Evolutionary conservation across 2,888 invertebrate genomes (phyloP).

Genomic region (Drosophila cracens): DNA sequence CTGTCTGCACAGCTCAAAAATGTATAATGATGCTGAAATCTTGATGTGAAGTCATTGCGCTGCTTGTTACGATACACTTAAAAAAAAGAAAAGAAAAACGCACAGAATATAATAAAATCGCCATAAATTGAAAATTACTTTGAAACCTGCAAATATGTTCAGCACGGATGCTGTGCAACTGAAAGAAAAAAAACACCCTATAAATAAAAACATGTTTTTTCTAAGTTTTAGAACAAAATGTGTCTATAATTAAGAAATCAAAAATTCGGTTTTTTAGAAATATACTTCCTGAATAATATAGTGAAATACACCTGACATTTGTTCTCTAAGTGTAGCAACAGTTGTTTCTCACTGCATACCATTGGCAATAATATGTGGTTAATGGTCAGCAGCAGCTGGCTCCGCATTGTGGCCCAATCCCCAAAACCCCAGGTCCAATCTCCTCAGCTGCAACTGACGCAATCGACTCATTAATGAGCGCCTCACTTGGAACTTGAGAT

Average conservation of each 20-base stretch:
- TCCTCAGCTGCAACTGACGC: slow-evolving; percentile 52
- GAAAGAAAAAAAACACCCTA: no score
- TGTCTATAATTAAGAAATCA: no score
- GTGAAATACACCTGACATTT: no score
- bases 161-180: not conserved
- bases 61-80: not conserved
- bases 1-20: slow-evolving; percentile 2
- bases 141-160: not conserved
- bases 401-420: slow-evolving; percentile 27
- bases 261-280: no score
- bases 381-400: slow-evolving; percentile 47
- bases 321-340: not conserved
- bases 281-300: no score
- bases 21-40: slow-evolving; percentile 39
- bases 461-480: slow-evolving; percentile 68
- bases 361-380: slow-evolving; percentile 45
- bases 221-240: no score
- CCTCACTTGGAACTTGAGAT: slow-evolving; percentile 21
- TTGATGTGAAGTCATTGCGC: slow-evolving; percentile 26
- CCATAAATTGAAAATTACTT: not conserved
- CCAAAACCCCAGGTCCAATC: slow-evolving; percentile 5
- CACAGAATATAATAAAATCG: not conserved
- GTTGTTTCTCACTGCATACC: slow-evolving; percentile 10
- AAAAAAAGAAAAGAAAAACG: not conserved
- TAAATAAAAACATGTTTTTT: no score